Base-by-base conservation (phyloP, 2,113 vertebrate species). In the Nematolebias whitei region DNA sequence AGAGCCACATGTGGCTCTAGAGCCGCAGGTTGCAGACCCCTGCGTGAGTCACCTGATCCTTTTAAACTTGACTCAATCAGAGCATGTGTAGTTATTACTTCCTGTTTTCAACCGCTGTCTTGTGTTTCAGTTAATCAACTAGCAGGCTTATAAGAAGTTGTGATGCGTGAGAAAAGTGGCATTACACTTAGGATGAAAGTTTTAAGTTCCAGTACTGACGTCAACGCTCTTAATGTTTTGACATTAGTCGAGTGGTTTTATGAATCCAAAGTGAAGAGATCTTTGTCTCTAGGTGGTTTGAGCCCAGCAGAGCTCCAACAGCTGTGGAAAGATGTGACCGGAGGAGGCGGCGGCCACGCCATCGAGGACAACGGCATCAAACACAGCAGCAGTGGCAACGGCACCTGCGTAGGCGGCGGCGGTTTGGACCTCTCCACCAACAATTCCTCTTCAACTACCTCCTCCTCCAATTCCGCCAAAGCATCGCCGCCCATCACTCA, bases 241-340 rank as follows among this genome's bases (percentile, higher is more conserved):
- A 35, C 5, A 35, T 35, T 35, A 35, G 32, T 60, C 41, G 10
- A 44, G 56, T 39, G 44, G 18, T 18, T 32, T 38, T 16, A 45
- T 23, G 14, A 50, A 12, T 22, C 3, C 9, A 41, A 24, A 13
- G 6, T 58, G 38, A 4, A 22, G 3, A 3, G 38, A n/a, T n/a
- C n/a, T 8, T 3, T 70, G 29, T 40, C 29, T 53, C 22, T 79
- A 98, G 96, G 95, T 82, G 98, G 97, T 77, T 92, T 99, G 92
- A 99, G 97, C 83, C 96, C 97, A 44, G 98, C 96, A 67, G 98
- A 99, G 91, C 97, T 99, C 86, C 98, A 99, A 92, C 98, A 99
- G 92, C 86, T 99, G 85, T 99, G 98, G 98, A 99, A 99, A 91
- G 98, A 98, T 78, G 97, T 98, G 90, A 97, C 98, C 85, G 85